Percentiles rank a stretch among this genome's conserved stretches.
phyloP scores from a whole-genome alignment of 2,113 vertebrate genomes.

The Epinephelus moara region DNA sequence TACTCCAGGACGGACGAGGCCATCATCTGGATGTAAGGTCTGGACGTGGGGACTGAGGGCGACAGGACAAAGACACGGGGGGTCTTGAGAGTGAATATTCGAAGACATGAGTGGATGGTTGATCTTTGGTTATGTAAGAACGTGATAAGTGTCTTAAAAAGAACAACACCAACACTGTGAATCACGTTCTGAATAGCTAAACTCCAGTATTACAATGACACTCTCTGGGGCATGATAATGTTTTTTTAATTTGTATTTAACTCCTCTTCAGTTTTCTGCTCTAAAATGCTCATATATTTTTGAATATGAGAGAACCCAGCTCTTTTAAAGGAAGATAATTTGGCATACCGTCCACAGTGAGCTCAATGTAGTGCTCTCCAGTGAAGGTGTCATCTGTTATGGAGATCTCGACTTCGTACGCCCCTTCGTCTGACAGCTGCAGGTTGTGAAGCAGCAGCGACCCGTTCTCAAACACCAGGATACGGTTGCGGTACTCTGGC shows the following conservation, averaged over 20 bases:
- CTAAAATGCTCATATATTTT: constrained; percentile 29
- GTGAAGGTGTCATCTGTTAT: constrained; percentile 98
- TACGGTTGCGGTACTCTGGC: constrained; percentile 92
- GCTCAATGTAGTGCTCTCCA: constrained; percentile 92
- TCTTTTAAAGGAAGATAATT: not conserved
- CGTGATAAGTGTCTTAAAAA: not conserved
- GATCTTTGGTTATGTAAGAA: not conserved
- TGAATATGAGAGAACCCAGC: not conserved
- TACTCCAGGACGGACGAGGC: constrained; percentile 95
- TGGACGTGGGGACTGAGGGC: constrained; percentile 91
- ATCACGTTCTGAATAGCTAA: constrained; percentile 15
- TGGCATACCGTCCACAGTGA: constrained; percentile 93
- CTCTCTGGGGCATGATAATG: not conserved
- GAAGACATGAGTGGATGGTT: constrained; percentile 6
- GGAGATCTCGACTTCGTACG: constrained; percentile 97
- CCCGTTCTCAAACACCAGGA: constrained; percentile 93
- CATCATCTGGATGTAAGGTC: constrained; percentile 91
- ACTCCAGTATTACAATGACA: constrained; percentile 1
- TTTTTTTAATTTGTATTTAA: constrained; percentile 43
- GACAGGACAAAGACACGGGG: constrained; percentile 21
- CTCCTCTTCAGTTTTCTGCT: constrained; percentile 23
- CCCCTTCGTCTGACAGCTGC: constrained; percentile 92
- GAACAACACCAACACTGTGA: constrained; percentile 26
- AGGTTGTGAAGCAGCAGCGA: constrained; percentile 93
- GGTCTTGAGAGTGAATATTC: not conserved